Conservation (phyloP, 2,797 vertebrate genomes). For the Microchirus variegatus region DNA sequence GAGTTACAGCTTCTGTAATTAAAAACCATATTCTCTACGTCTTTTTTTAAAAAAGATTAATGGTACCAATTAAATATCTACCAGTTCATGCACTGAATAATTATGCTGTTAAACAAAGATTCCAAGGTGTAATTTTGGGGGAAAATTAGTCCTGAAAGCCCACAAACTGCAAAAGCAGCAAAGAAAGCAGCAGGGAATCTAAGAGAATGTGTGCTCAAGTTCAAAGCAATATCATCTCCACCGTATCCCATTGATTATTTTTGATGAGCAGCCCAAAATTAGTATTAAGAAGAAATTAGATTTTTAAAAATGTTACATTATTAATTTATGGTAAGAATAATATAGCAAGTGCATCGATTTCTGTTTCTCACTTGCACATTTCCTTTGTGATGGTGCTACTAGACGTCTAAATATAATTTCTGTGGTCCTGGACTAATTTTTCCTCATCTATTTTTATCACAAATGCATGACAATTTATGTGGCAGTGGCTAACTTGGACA, state of each 20-base stretch:
- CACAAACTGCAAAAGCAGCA: too few relatives aligned
- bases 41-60: background rate
- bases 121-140: background rate
- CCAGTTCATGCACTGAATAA: background rate
- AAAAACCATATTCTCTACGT: too few relatives aligned
- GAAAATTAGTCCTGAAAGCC: too few relatives aligned
- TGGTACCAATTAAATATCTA: background rate
- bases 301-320: too few relatives aligned
- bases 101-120: constrained; percentile 10
- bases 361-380: constrained; percentile 37
- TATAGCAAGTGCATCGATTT: constrained; percentile 15
- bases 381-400: constrained; percentile 9
- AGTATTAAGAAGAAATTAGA: too few relatives aligned
- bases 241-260: too few relatives aligned
- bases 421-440: constrained; percentile 25
- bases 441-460: constrained; percentile 22
- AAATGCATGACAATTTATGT: constrained; percentile 66
- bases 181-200: too few relatives aligned
- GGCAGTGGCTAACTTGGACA: constrained; percentile 42
- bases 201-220: too few relatives aligned
- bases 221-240: too few relatives aligned
- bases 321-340: background rate
- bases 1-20: background rate
- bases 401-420: constrained; percentile 6
- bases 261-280: too few relatives aligned